phyloP scores from a whole-genome alignment of 2,888 invertebrate genomes.

The Synergus umbraculus region DNA sequence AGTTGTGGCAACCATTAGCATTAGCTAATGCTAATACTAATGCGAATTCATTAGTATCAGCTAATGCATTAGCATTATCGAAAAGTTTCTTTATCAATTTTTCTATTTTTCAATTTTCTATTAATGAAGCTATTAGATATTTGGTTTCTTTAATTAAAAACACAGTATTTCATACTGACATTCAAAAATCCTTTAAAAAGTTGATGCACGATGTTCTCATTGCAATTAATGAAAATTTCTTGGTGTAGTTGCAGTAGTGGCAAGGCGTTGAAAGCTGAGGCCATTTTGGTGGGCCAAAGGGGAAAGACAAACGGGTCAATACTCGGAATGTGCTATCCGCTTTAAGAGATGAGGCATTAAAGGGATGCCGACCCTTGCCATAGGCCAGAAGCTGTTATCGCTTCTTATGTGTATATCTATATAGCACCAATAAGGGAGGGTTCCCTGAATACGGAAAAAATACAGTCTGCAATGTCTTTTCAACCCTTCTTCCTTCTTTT shows the following conservation, averaged over 20 bases:
- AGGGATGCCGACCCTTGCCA: slow-evolving; percentile 61
- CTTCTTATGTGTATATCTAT: slow-evolving; percentile 10
- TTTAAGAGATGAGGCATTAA: slow-evolving; percentile 70
- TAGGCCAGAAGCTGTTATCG: slow-evolving; percentile 45
- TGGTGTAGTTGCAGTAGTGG: slow-evolving; percentile 43
- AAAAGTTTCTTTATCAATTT: too few relatives aligned
- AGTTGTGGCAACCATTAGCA: too few relatives aligned
- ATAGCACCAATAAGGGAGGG: background rate
- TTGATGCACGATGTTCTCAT: background rate
- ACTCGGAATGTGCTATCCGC: slow-evolving; percentile 72
- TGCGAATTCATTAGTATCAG: too few relatives aligned
- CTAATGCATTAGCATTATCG: too few relatives aligned
- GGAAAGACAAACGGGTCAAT: slow-evolving; percentile 73
- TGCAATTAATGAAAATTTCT: background rate
- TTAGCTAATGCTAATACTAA: too few relatives aligned
- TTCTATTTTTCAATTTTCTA: too few relatives aligned
- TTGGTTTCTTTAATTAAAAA: too few relatives aligned
- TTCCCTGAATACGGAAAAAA: slow-evolving; percentile 15
- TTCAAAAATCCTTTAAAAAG: background rate
- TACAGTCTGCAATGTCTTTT: background rate
- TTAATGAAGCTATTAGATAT: too few relatives aligned
- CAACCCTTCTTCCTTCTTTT: background rate
- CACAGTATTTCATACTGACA: too few relatives aligned
- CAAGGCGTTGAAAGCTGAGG: slow-evolving; percentile 22
- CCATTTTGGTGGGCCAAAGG: slow-evolving; percentile 47